Evolutionary conservation across 2,113 vertebrate genomes (phyloP), one percentile per base, ranked within the genome.

Genomic region (Mus pahari): DNA sequence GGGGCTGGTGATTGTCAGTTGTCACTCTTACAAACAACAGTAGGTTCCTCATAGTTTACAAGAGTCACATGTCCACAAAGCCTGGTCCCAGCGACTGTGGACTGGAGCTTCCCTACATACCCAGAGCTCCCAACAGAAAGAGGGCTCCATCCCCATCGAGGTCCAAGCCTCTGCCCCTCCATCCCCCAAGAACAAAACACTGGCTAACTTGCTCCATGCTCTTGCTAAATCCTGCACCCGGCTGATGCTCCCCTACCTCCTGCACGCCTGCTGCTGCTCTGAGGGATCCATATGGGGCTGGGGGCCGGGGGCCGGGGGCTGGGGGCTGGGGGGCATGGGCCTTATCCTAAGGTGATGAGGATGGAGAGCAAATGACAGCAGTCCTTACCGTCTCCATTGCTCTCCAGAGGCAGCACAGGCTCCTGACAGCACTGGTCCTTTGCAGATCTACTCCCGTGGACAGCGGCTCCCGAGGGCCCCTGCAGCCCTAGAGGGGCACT

Each of bases 311-410:
- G 16, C 16, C 0, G 55, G 16, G 55, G 55, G 53, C 2, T 53
- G 53, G 53, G 53, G 53, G 20, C 1, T 60, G 20, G 20, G 19
- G 9, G n/a, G n/a, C 13, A 17, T 9, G 48, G 33, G 50, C 42
- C 39, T 6, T 42, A 42, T 26, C 62, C 48, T 26, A 8, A 14
- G 42, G 39, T 20, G 19, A 24, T 2, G 19, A 13, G 14, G n/a
- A 45, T 12, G 39, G 66, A 33, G 19, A 9, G 70, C 9, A 42
- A 62, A 48, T 53, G 74, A 9, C 0, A 1, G 39, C 9, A 45
- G 6, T 45, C 48, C 97, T 97, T 95, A 98, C 98, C 97, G 0
- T 83, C 48, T 64, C 81, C 5, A 4, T 0, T 1, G 36, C 86
- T 13, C 50, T 92, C 86, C 6, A 0, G 36, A 14, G 53, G 5